These are phyloP conservation scores for Chloropsis hardwickii DNA, from an alignment of 2,113 vertebrate species.

Conservation along the genomic window DNA sequence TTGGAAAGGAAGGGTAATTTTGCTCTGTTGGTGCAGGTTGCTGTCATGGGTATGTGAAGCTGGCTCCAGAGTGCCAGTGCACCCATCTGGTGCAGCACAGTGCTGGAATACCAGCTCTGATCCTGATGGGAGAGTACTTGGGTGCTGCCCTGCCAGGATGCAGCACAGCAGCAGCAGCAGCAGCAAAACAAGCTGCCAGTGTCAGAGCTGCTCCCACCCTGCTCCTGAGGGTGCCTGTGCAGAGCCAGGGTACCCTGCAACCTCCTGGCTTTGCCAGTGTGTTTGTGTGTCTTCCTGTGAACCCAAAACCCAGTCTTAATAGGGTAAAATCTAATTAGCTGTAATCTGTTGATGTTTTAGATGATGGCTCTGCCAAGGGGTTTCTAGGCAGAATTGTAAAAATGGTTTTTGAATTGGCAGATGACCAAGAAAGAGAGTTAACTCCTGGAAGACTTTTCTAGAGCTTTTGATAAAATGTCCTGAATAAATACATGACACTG, in stretches of 20 bases:
- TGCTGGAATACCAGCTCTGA: background rate
- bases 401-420: background rate
- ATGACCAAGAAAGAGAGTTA: background rate
- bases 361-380: background rate
- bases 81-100: background rate
- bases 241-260: background rate
- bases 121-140: background rate
- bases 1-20: background rate
- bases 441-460: background rate
- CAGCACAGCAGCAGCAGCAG: background rate
- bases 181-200: background rate
- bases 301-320: background rate
- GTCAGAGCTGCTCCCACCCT: background rate
- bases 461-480: background rate
- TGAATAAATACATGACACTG: background rate
- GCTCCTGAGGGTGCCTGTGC: background rate
- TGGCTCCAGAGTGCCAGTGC: background rate
- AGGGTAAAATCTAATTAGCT: background rate
- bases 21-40: background rate
- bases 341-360: background rate
- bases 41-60: background rate
- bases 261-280: background rate
- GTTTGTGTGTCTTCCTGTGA: background rate
- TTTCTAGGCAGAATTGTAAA: background rate
- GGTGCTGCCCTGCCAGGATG: background rate